Evolutionary conservation across 2,113 vertebrate species (phyloP), one percentile per base, ranked within the genome.

Genomic region (Prionailurus bengalensis): DNA sequence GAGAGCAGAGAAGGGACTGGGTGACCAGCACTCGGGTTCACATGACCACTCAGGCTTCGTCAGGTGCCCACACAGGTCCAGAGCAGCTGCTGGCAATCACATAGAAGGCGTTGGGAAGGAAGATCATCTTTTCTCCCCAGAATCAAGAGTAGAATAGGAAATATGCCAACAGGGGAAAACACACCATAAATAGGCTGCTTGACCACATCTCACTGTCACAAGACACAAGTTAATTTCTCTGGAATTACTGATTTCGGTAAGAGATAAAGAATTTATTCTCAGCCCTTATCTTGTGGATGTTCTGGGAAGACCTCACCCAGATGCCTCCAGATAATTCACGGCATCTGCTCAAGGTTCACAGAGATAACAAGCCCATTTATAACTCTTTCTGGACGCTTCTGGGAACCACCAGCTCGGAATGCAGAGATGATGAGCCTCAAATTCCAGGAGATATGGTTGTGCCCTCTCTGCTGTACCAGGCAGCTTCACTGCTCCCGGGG

Each of bases 291-390:
- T 97, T 68, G 45, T 87, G 81, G 66, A 87, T 76, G 13, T 95
- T 96, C 97, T 95, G 84, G 71, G 94, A 98, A 98, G 88, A 88
- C 90, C 45, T 95, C 14, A 68, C 70, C 83, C 96, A 95, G 94
- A 90, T 94, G 92, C 66, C 74, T 91, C 71, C 13, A 48, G 84
- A 96, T 95, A 96, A 85, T 14, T 87, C 45, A 65, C 6, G 53
- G 55, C 48, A 81, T 85, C 88, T 94, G 80, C 93, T 98, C 96
- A 96, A 98, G 96, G 79, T 89, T 92, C 97, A 96, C 29, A 25
- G 73, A 97, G 94, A 97, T 97, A 97, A 88, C 29, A 74, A 39
- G 15, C 8, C 71, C 68, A 76, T 96, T 96, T 91, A 71, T 79
- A 94, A 76, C 45, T 15, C 55, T 80, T 70, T 78, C 76, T 48